Evolutionary conservation across 1,140 invertebrate genomes (phyloP).

Genomic region (Euschistus heros): DNA sequence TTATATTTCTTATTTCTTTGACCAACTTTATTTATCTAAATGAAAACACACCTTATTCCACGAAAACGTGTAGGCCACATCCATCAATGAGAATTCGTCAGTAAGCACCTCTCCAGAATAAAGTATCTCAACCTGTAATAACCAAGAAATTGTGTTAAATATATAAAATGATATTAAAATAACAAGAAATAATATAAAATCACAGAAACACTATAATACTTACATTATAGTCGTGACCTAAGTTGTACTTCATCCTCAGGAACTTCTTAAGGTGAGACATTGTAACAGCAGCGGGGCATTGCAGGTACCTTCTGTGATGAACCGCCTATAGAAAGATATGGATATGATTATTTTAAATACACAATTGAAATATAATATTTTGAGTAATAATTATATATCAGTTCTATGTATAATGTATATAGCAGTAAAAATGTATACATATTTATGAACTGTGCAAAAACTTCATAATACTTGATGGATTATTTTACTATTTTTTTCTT

Average conservation of each 20-base stretch:
- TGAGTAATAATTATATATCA: no score
- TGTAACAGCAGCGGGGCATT: slow-evolving; percentile 80
- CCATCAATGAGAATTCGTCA: slow-evolving; percentile 48
- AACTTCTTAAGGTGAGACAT: slow-evolving; percentile 82
- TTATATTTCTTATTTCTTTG: no score
- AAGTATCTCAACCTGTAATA: slow-evolving; percentile 38
- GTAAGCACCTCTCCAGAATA: slow-evolving; percentile 41
- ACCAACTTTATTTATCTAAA: background rate
- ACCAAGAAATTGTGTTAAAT: background rate
- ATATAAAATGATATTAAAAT: background rate
- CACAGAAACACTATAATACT: slow-evolving; percentile 22
- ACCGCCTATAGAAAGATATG: background rate
- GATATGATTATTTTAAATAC: no score
- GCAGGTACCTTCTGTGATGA: slow-evolving; percentile 51
- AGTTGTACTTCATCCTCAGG: slow-evolving; percentile 71
- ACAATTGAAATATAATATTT: no score
- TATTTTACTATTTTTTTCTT: no score
- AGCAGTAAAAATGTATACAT: no score
- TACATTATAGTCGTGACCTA: slow-evolving; percentile 36
- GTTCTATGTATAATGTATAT: no score
- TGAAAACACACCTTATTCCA: slow-evolving; percentile 45
- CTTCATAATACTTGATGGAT: no score
- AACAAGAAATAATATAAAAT: background rate
- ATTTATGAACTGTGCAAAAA: no score
- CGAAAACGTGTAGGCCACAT: slow-evolving; percentile 50